These are phyloP conservation scores for Ormyrus nitidulus DNA, from an alignment of 2,888 invertebrate genomes.

Conservation along the genomic window DNA sequence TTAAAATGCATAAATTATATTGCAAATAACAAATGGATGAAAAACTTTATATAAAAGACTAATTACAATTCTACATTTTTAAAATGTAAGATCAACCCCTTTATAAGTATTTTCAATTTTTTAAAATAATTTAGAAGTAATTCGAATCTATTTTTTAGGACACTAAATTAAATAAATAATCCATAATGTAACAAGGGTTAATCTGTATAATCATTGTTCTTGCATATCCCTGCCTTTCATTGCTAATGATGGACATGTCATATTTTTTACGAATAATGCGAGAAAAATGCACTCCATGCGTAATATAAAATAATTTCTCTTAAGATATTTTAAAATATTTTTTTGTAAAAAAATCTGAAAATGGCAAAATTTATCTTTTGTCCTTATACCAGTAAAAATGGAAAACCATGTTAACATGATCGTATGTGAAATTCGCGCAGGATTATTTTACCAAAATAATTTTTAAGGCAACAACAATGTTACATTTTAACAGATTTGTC, in stretches of 20 bases:
- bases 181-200: slow-evolving; percentile 17
- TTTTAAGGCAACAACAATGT: slow-evolving; percentile 63
- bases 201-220: slow-evolving; percentile 4
- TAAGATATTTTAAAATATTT: slow-evolving; percentile 47
- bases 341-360: slow-evolving; percentile 49
- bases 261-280: slow-evolving; percentile 35
- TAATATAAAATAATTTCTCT: slow-evolving; percentile 46
- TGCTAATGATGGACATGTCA: slow-evolving; percentile 5
- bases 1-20: slow-evolving; percentile 39
- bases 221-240: slow-evolving; percentile 39
- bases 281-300: slow-evolving; percentile 22
- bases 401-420: slow-evolving; percentile 49
- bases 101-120: not conserved
- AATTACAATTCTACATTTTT: not conserved
- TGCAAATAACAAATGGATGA: slow-evolving; percentile 35
- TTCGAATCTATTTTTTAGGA: too few species aligned
- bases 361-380: slow-evolving; percentile 32
- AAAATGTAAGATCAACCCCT: slow-evolving; percentile 29
- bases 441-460: slow-evolving; percentile 63
- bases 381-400: slow-evolving; percentile 44
- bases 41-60: not conserved
- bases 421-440: slow-evolving; percentile 47
- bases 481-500: slow-evolving; percentile 62
- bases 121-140: slow-evolving; percentile 4
- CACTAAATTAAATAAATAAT: too few species aligned